phyloP scores from a whole-genome alignment of 2,113 vertebrate species.

The Pheucticus melanocephalus region DNA sequence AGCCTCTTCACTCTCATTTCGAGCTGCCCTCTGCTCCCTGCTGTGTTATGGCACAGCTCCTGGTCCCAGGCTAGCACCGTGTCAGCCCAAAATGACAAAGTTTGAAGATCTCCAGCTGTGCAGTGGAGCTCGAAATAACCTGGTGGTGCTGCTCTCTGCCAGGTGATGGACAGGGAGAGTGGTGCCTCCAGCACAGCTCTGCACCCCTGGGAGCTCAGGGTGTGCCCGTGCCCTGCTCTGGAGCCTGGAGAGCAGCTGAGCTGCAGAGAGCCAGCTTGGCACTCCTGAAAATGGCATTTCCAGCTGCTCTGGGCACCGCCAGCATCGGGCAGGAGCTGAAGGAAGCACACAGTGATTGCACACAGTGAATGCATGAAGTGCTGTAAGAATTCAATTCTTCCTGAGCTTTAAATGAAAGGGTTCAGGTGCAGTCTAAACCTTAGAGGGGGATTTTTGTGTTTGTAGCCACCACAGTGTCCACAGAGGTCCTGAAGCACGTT shows the following conservation, averaged over 20 bases:
- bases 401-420: background rate
- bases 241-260: background rate
- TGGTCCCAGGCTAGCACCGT: background rate
- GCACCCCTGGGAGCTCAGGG: background rate
- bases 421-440: background rate
- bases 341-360: background rate
- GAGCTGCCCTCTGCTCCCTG: background rate
- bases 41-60: background rate
- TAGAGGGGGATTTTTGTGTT: background rate
- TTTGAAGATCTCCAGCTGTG: background rate
- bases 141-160: background rate
- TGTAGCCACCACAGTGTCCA: background rate
- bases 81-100: background rate
- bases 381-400: background rate
- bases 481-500: background rate
- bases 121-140: accelerated
- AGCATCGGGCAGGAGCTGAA: background rate
- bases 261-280: background rate
- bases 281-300: background rate
- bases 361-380: too few species aligned
- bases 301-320: background rate
- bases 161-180: background rate
- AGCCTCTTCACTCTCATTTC: background rate
- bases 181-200: background rate
- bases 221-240: background rate